A percentile compares a stretch with the other conserved stretches of the same genome.
These are phyloP conservation scores for Palythoa grandis DNA, from an alignment of 92 coral and sea anemone species.

Conservation along the genomic window DNA sequence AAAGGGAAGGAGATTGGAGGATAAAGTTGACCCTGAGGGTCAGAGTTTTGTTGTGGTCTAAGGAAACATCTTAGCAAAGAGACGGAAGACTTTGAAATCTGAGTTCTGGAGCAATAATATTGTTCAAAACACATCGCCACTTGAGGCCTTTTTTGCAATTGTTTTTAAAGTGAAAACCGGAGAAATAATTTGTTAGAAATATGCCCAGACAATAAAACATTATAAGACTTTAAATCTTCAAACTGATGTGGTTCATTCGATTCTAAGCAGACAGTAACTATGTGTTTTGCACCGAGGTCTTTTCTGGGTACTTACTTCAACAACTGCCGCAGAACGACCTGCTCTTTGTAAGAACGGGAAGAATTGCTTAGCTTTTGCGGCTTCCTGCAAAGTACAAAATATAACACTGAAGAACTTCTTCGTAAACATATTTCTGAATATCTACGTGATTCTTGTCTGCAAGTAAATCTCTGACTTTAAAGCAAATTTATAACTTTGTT, in stretches of 20 bases:
- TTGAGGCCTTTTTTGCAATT: not conserved
- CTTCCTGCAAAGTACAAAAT: conserved; percentile 58
- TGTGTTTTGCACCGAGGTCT: not conserved
- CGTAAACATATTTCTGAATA: too few species aligned
- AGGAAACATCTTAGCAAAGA: too few species aligned
- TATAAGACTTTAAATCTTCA: not conserved
- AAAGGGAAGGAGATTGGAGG: too few species aligned
- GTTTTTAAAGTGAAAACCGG: not conserved
- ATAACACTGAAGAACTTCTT: not conserved
- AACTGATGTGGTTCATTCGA: not conserved
- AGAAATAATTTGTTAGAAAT: not conserved
- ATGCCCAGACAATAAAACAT: not conserved
- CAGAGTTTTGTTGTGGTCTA: too few species aligned
- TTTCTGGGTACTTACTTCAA: conserved; percentile 69
- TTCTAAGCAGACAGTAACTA: not conserved
- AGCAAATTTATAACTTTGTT: too few species aligned
- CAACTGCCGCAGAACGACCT: conserved; percentile 90
- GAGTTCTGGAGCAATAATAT: too few species aligned
- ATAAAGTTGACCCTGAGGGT: too few species aligned
- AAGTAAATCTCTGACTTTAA: too few species aligned
- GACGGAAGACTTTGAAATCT: too few species aligned
- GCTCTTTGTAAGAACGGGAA: conserved; percentile 97
- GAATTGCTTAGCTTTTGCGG: conserved; percentile 91
- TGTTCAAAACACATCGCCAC: not conserved
- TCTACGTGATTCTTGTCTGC: too few species aligned